Evolutionary conservation across 1,140 invertebrate species (phyloP).

Genomic region (Polypedilum pembai): DNA sequence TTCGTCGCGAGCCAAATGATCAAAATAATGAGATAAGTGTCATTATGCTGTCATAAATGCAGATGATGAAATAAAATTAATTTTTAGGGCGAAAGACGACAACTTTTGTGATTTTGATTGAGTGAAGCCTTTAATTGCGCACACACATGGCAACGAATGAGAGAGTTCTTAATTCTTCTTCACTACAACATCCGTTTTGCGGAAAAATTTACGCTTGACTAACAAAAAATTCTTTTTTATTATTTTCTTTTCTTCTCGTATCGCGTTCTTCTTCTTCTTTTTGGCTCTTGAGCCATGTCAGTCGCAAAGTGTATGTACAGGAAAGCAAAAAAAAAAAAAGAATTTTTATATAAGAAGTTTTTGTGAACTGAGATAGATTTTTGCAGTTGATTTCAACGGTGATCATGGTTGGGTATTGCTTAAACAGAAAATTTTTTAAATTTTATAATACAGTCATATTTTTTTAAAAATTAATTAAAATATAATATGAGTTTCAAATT

Average conservation of each 20-base stretch:
- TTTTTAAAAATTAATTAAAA: no score
- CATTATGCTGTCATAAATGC: constrained; percentile 2
- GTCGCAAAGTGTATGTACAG: no score
- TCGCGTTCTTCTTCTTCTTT: neutral
- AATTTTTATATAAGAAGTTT: no score
- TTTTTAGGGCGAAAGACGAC: neutral
- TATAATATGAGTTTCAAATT: no score
- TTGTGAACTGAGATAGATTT: no score
- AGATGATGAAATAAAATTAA: neutral
- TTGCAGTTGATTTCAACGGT: no score
- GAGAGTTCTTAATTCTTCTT: neutral
- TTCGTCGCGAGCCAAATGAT: constrained; percentile 10
- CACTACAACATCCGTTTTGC: constrained; percentile 18
- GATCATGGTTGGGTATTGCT: no score
- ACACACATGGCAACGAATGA: neutral
- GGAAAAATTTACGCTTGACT: constrained; percentile 24
- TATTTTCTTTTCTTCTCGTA: neutral
- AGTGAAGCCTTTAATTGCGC: neutral
- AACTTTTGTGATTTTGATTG: neutral
- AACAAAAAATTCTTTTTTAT: neutral
- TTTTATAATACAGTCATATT: no score
- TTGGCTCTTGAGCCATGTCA: no score
- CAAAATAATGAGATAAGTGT: constrained; percentile 9
- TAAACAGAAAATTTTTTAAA: no score
- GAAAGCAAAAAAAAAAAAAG: no score